A percentile compares a stretch with the other conserved stretches of the same genome.
Conservation (phyloP, 2,113 vertebrate genomes). For the Indri indri region DNA sequence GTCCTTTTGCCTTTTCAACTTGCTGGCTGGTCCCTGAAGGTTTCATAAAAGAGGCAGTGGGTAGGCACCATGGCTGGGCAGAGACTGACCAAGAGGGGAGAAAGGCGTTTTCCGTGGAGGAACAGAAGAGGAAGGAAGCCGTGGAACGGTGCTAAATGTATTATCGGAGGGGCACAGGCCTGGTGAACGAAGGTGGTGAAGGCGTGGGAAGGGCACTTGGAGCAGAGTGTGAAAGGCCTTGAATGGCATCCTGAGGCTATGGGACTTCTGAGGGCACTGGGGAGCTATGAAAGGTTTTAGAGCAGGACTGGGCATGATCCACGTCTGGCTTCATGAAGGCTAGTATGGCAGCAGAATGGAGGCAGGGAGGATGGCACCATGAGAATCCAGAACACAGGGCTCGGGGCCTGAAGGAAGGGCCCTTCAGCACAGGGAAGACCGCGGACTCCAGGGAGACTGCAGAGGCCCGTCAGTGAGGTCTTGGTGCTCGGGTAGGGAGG, state of each 20-base stretch:
- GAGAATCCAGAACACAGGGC: neutral
- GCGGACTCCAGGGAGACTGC: neutral
- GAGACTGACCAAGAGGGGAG: neutral
- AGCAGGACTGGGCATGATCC: neutral
- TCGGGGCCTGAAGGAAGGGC: neutral
- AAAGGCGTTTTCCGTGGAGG: neutral
- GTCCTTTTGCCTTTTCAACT: neutral
- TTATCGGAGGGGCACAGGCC: neutral
- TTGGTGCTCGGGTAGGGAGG: neutral
- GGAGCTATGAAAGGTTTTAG: neutral
- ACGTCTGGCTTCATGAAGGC: neutral
- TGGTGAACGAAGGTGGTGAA: neutral
- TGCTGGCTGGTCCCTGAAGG: neutral
- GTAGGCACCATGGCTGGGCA: neutral
- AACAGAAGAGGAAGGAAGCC: neutral
- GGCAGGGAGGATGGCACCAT: neutral
- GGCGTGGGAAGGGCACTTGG: neutral
- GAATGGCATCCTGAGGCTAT: neutral
- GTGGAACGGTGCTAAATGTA: neutral
- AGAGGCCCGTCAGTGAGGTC: neutral
- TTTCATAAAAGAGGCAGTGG: neutral
- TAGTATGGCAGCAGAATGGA: too few species aligned
- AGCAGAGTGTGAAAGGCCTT: neutral
- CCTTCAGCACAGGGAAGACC: neutral
- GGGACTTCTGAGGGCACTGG: neutral